phyloP scores from a whole-genome alignment of 2,888 invertebrate genomes.

The Drosophila mercatorum region DNA sequence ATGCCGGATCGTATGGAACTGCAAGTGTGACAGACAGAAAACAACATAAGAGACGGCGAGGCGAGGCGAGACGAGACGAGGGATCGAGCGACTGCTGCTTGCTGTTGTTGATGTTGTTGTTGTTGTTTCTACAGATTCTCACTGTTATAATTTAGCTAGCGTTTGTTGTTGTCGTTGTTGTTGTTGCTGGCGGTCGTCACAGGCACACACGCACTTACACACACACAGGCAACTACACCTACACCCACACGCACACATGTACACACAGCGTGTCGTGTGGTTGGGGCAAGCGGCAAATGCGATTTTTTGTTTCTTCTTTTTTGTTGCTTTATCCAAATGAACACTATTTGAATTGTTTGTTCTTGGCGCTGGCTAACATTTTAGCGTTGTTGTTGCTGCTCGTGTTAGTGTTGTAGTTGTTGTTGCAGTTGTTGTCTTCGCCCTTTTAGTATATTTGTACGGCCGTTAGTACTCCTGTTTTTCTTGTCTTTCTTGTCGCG shows the following conservation, averaged over 20 bases:
- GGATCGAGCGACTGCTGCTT: slow-evolving; percentile 29
- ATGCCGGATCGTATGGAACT: slow-evolving; percentile 42
- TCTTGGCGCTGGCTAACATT: slow-evolving; percentile 42
- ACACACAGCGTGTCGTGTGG: slow-evolving; percentile 18
- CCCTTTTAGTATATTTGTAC: slow-evolving; percentile 24
- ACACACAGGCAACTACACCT: slow-evolving; percentile 17
- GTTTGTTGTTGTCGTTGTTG: slow-evolving; percentile 18
- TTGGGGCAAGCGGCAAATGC: slow-evolving; percentile 18
- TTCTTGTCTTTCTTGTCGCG: slow-evolving; percentile 25
- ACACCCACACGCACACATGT: slow-evolving; percentile 18
- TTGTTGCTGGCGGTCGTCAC: slow-evolving; percentile 28
- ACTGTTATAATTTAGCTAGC: slow-evolving; percentile 18
- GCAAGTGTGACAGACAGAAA: slow-evolving; percentile 40
- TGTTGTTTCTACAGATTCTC: slow-evolving; percentile 33
- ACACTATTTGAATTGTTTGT: slow-evolving; percentile 51
- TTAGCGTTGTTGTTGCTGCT: slow-evolving; percentile 12
- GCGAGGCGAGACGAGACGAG: slow-evolving; percentile 37
- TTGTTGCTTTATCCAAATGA: slow-evolving; percentile 32
- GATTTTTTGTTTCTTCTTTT: slow-evolving; percentile 48
- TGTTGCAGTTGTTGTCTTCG: slow-evolving; percentile 20
- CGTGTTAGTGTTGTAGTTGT: not conserved
- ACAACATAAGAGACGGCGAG: slow-evolving; percentile 56
- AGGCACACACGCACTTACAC: slow-evolving; percentile 12
- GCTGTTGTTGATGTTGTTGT: slow-evolving; percentile 16
- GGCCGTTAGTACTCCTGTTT: slow-evolving; percentile 32